Conservation (phyloP, 1,140 invertebrate genomes). For the Andrena cerasifolii region DNA sequence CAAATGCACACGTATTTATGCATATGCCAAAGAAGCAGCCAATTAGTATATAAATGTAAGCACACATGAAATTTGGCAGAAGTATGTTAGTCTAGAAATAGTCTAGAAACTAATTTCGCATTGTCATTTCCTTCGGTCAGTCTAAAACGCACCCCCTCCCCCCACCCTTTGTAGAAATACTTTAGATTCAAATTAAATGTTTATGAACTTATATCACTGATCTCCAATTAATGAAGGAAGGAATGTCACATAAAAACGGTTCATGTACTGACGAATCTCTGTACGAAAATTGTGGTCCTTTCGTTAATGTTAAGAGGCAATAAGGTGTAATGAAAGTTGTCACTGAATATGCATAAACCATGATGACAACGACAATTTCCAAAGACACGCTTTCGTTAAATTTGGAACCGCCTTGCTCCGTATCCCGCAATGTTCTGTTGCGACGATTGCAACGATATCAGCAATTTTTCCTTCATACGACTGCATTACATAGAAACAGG, state of each 20-base stretch:
- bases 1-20: neutral
- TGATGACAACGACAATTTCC: conserved; percentile 11
- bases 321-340: neutral
- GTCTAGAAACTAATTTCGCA: no score
- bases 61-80: neutral
- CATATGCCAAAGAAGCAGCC: neutral
- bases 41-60: conserved; percentile 1
- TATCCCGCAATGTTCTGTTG: conserved; percentile 72
- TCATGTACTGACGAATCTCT: no score
- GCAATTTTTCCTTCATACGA: conserved; percentile 62
- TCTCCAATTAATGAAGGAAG: neutral
- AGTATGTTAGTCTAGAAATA: neutral
- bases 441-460: conserved; percentile 67
- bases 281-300: neutral
- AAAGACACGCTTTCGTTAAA: conserved; percentile 48
- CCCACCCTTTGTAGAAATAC: neutral
- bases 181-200: neutral
- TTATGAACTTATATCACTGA: neutral
- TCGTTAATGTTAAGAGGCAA: neutral
- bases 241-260: neutral
- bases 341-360: conserved; percentile 15
- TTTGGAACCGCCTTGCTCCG: conserved; percentile 58
- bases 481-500: conserved; percentile 68
- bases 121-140: neutral
- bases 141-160: neutral